Conservation (phyloP, 37 sponge, comb jelly and placozoan species). For the Agelas oroides region DNA sequence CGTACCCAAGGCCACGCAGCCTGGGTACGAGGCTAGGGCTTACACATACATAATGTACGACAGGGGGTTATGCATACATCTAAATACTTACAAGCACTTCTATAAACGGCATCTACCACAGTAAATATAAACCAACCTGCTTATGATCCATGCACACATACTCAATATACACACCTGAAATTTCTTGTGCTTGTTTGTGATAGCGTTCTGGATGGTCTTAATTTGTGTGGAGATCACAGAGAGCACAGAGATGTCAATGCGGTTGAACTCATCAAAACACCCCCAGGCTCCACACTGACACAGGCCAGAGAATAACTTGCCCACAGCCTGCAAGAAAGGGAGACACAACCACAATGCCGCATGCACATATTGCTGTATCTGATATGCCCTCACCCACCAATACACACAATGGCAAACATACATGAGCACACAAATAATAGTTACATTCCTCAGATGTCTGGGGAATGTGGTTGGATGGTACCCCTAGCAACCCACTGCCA, state of each 20-base stretch:
- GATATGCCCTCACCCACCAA: too few species aligned
- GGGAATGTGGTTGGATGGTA: too few species aligned
- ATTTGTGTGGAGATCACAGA: constrained; percentile 99
- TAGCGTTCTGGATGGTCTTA: constrained; percentile 98
- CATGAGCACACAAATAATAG: not conserved
- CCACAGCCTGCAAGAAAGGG: constrained; percentile 78
- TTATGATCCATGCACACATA: constrained; percentile 8
- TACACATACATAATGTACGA: too few species aligned
- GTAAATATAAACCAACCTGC: too few species aligned
- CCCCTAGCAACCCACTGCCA: too few species aligned
- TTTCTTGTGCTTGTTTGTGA: constrained; percentile 90
- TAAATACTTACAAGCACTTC: too few species aligned
- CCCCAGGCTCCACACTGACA: constrained; percentile 99
- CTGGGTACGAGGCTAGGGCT: too few species aligned
- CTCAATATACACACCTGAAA: constrained; percentile 75
- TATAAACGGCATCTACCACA: too few species aligned
- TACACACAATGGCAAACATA: not conserved
- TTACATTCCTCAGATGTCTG: not conserved
- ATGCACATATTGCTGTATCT: too few species aligned
- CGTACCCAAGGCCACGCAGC: too few species aligned
- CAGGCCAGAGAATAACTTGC: constrained; percentile 98
- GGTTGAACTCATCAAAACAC: constrained; percentile 99
- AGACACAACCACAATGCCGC: not conserved
- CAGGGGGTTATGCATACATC: too few species aligned
- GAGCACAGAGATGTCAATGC: constrained; percentile 97